These are phyloP conservation scores for Drosophila ananassae DNA, from an alignment of 1,140 invertebrate genomes.

Conservation along the genomic window DNA sequence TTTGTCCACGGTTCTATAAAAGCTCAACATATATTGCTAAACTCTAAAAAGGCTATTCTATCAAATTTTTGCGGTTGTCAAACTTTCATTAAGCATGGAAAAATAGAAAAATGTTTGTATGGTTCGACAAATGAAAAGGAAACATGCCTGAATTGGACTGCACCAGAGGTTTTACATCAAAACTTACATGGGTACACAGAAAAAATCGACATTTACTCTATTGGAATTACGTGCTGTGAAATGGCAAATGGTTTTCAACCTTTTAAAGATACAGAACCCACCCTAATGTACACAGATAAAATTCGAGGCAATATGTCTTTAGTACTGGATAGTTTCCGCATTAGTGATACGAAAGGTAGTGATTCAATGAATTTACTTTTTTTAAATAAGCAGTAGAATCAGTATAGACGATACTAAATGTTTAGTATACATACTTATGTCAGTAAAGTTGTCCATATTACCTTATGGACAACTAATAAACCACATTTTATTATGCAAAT, in stretches of 20 bases:
- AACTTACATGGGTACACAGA: constrained; percentile 95
- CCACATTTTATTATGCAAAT: too few species aligned
- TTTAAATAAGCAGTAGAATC: too few species aligned
- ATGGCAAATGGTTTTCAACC: constrained; percentile 95
- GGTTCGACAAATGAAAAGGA: constrained; percentile 89
- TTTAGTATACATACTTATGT: too few species aligned
- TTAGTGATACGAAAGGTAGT: constrained; percentile 53
- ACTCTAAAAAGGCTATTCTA: constrained; percentile 84
- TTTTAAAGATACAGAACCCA: constrained; percentile 91
- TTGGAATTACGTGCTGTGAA: constrained; percentile 95
- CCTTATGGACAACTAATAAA: too few species aligned
- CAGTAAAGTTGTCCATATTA: too few species aligned
- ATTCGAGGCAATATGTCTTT: constrained; percentile 91
- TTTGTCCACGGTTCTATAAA: constrained; percentile 95
- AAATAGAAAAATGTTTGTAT: constrained; percentile 88
- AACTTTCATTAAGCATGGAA: constrained; percentile 89
- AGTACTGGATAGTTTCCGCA: constrained; percentile 90
- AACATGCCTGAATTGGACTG: constrained; percentile 93
- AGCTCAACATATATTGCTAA: constrained; percentile 91
- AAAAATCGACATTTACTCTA: constrained; percentile 95
- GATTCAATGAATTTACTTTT: too few species aligned
- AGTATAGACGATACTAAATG: too few species aligned
- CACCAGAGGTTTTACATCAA: constrained; percentile 96
- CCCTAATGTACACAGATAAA: constrained; percentile 95
- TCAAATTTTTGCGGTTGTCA: constrained; percentile 92